Conservation (phyloP, 2,888 invertebrate species). For the Nymphalis polychloros region DNA sequence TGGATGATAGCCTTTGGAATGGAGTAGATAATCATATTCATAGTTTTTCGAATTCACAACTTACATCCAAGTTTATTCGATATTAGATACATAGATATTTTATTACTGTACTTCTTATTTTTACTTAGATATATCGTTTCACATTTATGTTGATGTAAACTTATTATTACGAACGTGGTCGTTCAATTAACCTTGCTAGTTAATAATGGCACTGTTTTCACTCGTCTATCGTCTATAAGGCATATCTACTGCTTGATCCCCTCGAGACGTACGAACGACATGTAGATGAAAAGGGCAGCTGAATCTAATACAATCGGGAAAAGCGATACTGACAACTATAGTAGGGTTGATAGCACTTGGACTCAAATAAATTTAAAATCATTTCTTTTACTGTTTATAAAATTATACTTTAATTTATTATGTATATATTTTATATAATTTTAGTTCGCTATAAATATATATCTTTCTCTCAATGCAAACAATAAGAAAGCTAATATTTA, state of each 20-base stretch:
- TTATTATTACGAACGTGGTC: neutral
- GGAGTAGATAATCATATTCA: conserved; percentile 80
- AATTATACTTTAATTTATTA: neutral
- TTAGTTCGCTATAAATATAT: conserved; percentile 27
- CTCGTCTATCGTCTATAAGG: conserved; percentile 40
- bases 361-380: neutral
- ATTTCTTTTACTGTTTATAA: too few species aligned
- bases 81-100: conserved; percentile 21
- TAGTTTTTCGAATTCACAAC: conserved; percentile 64
- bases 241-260: conserved; percentile 67
- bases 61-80: conserved; percentile 29
- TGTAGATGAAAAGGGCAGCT: conserved; percentile 82
- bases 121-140: neutral
- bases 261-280: conserved; percentile 67
- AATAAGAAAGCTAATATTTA: conserved; percentile 46
- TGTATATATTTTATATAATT: neutral
- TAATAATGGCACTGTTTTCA: neutral
- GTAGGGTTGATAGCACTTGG: conserved; percentile 61
- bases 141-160: neutral
- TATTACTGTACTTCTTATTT: conserved; percentile 20
- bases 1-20: conserved; percentile 80
- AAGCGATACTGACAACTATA: conserved; percentile 70
- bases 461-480: conserved; percentile 11
- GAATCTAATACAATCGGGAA: conserved; percentile 81
- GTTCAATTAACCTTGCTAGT: conserved; percentile 8